Base-by-base conservation (phyloP, 2,113 vertebrate species). In the Salvelinus sp. region DNA sequence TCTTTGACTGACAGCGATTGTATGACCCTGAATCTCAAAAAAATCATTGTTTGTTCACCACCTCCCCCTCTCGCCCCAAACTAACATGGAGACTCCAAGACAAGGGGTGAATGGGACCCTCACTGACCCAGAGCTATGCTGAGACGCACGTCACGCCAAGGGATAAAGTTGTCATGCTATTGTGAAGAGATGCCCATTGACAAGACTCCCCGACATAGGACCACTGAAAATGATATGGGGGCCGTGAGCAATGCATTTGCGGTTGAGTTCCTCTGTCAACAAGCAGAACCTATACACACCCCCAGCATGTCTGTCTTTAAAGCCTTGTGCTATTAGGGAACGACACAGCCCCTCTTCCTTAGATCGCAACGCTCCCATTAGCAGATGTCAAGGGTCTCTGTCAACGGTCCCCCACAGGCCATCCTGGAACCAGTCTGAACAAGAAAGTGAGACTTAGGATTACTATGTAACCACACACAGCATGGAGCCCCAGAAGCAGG, bases 391-490 rank as follows among this genome's bases (percentile, higher is more conserved):
- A 85, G 83, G 84, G 85, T 88, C 86, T 88, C 85, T 84, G 81
- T 91, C 89, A 88, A 74, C 82, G 30, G 30, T 4, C 76, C 83
- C 73, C 67, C 22, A 38, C 25, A 70, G 78, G 79, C 79, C 25
- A 58, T 79, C 78, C 72, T 54, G 79, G 69, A 87, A 87, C 86
- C 82, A 85, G 90, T 87, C 86, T 79, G 86, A 80, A 84, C 91
- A 92, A 81, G 87, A 86, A 80, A 62, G 44, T 5, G 23, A 73
- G 72, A 44, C 79, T n/a, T 79, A n/a, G 73, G 79, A 74, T 91
- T 82, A 88, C 70, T 85, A 76, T 81, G 81, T 77, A 78, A 83
- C 82, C 75, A 79, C 58, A 70, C 69, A 71, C 67, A 78, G 20
- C 65, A 74, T 20, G 30, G 44, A 68, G 65, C 64, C 9, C 27